These are phyloP conservation scores for Temnothorax ravouxi DNA, from an alignment of 2,888 invertebrate genomes.

Conservation along the genomic window DNA sequence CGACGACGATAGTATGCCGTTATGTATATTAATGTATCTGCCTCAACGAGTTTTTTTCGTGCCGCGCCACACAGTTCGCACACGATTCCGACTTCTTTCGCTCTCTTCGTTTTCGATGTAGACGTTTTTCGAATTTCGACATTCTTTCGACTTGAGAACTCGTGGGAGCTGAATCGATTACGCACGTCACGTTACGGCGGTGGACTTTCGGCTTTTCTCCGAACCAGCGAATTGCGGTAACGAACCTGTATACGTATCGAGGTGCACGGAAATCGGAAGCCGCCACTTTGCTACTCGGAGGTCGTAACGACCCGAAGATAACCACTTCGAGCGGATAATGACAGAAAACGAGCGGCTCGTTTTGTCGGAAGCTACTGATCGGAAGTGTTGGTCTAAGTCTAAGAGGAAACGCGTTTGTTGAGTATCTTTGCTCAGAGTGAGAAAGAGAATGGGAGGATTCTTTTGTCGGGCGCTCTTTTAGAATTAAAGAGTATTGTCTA, in stretches of 20 bases:
- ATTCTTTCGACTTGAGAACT: conserved; percentile 1
- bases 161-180: conserved; percentile 52
- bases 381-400: conserved; percentile 29
- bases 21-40: conserved; percentile 70
- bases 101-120: conserved; percentile 5
- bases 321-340: conserved; percentile 34
- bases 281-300: conserved; percentile 23
- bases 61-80: not conserved
- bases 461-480: conserved; percentile 8
- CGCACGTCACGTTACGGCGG: conserved; percentile 38
- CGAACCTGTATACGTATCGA: conserved; percentile 53
- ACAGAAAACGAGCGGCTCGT: conserved; percentile 46
- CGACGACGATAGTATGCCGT: conserved; percentile 31
- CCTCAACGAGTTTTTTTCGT: conserved; percentile 34
- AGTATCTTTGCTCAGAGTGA: conserved; percentile 25
- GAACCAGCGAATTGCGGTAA: conserved; percentile 53
- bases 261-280: conserved; percentile 46
- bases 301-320: conserved; percentile 32
- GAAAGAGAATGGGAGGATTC: not conserved
- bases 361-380: conserved; percentile 46
- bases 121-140: not conserved
- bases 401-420: conserved; percentile 29
- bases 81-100: not conserved
- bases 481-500: not conserved
- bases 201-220: conserved; percentile 14